Evolutionary conservation across 2,113 vertebrate species (phyloP).

Genomic region (Pogona vitticeps): DNA sequence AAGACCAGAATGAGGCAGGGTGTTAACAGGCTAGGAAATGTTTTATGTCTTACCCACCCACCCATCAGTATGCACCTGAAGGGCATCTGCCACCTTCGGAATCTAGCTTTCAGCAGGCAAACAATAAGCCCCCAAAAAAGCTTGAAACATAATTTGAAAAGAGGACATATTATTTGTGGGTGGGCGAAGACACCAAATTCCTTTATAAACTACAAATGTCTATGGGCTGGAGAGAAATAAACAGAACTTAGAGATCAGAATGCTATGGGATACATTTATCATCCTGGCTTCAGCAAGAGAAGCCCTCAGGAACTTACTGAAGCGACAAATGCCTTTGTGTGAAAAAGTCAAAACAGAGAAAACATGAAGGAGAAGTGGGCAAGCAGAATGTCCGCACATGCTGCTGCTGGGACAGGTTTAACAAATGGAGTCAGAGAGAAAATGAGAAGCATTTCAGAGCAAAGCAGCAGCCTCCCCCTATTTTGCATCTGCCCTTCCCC

Average conservation of each 20-base stretch:
- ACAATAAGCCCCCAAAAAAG: not conserved
- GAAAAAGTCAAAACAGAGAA: not conserved
- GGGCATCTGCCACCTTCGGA: not conserved
- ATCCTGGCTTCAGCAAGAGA: no score
- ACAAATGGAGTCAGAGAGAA: no score
- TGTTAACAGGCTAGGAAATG: slow-evolving; percentile 3
- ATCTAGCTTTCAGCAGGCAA: not conserved
- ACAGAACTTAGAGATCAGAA: not conserved
- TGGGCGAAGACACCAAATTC: not conserved
- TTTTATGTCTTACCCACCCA: not conserved
- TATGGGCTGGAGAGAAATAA: not conserved
- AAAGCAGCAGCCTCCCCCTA: not conserved
- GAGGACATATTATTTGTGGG: rapidly evolving
- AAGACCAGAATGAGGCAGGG: slow-evolving; percentile 26
- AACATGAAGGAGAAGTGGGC: not conserved
- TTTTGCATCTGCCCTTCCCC: not conserved
- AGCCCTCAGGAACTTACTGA: not conserved
- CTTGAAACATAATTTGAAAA: not conserved
- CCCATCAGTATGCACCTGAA: not conserved
- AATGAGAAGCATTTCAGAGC: not conserved
- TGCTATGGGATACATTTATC: not conserved
- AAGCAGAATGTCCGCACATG: no score
- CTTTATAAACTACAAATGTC: not conserved
- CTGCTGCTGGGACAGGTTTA: not conserved
- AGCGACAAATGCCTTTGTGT: no score